Evolutionary conservation across 2,113 vertebrate genomes (phyloP), one percentile per base, ranked within the genome.

Genomic region (Grantiella picta): DNA sequence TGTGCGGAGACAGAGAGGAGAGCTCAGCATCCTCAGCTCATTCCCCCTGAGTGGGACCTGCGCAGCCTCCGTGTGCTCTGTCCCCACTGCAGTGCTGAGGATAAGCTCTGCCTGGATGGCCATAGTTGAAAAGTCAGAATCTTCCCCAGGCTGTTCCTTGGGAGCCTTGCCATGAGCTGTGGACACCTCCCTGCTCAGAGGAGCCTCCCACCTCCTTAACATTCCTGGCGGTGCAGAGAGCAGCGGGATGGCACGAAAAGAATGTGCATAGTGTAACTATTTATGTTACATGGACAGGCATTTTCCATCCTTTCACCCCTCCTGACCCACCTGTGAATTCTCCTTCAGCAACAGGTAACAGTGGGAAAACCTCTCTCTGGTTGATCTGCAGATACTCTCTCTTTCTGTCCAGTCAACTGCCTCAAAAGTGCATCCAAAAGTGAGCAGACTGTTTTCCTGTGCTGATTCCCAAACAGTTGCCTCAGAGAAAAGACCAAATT

Each of bases 61-160:
- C 2, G 3, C 18, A 42, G 23, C 31, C 5, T 2, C 17, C 0
- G 0, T 28, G 20, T 28, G 47, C 53, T 27, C 53, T 42, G 49
- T 54, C 52, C 27, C 42, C 56, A 1, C 52, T 7, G 28, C 40
- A 11, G 6, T 0, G 7, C 49, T 53, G n/a, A 36, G 1, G 2
- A 54, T 19, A 5, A 54, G 4, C 75, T 64, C 40, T n/a, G 36
- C 21, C 8, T 11, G 33, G 12, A 18, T 25, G 45, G 40, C 36
- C 33, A 8, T 14, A 10, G 17, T 5, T 29, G 11, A 13, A 78
- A 80, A 45, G 25, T 11, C 28, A 49, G n/a, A 81, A 31, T 36
- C 50, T 57, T 25, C 29, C 24, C 7, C 0, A 1, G 77, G 44
- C 75, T 76, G 49, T 9, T 17, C 49, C 53, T 69, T 2, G 60